Base-by-base conservation (phyloP, 2,113 vertebrate species). In the Arothron firmamentum region DNA sequence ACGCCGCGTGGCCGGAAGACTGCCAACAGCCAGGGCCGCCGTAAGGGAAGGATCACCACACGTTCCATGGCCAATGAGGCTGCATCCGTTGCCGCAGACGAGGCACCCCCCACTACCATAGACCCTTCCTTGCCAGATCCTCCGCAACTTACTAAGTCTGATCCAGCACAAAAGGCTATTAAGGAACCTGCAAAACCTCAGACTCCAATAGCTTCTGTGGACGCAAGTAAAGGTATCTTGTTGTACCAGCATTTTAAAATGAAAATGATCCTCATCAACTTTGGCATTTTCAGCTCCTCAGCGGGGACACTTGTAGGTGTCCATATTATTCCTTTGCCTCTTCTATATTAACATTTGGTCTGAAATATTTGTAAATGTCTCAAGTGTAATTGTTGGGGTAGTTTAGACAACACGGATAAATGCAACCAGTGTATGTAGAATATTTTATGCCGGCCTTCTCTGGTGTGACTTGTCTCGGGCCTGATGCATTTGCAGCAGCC, bases 21-120 rank as follows among this genome's bases (percentile, higher is more conserved):
- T 0, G 96, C 96, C 79, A 98, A 98, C 73, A 98, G 97, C 79
- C 97, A 98, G 85, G 95, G 96, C 59, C 94, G 96, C 5, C 90
- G 97, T 14, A 99, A 98, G 82, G 95, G 96, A 86, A 89, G 96
- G 42, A 94, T 99, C 90, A 97, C 95, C 85, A 98, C 96, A 62
- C 93, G 97, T 66, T 99, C 97, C 61, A 99, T 99, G 97, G 97
- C 97, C 62, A 98, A 92, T 46, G 97, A 98, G 81, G 95, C 96
- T 3, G 94, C 96, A 0, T 92, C 94, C 42, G 93, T 93, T 52
- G 93, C 82, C 47, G 85, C 93, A 0, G 97, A 98, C 77, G 96
- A 98, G 7, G 90, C 92, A 0, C 92, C 92, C 0, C 88, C 93
- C 47, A 69, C 93, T 48, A 88, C 93, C 1, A 88, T 93, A 0